Conservation (phyloP, 2,113 vertebrate genomes). For the Chrysemys picta region DNA sequence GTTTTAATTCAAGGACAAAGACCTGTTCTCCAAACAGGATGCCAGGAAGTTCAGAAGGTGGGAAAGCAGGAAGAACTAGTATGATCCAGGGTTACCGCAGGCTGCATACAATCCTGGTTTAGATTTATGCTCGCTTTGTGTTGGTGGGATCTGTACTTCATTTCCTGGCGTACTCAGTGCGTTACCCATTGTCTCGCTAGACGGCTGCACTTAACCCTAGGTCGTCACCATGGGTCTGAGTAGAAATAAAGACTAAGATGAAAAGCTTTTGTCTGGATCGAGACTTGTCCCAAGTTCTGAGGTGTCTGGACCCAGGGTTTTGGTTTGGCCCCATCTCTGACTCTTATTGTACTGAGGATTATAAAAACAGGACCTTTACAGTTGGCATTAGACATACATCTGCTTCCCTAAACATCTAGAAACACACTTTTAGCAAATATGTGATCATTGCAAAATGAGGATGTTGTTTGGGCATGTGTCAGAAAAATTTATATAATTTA, state of each 20-base stretch:
- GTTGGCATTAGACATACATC: rapidly evolving
- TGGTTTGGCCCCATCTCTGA: not conserved
- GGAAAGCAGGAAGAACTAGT: not conserved
- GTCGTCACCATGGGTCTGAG: not conserved
- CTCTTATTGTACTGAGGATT: not conserved
- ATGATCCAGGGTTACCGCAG: not conserved
- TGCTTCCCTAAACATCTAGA: conserved; percentile 1
- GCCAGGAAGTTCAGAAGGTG: conserved; percentile 32
- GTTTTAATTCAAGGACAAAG: not conserved
- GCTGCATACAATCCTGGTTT: not conserved
- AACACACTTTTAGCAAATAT: not conserved
- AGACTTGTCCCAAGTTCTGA: not conserved
- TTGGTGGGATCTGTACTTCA: not conserved
- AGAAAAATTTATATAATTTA: not conserved
- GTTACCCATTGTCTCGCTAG: not conserved
- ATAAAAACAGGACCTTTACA: not conserved
- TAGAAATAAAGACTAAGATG: not conserved
- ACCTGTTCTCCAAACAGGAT: not conserved
- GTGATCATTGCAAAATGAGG: not conserved
- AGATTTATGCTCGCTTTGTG: not conserved
- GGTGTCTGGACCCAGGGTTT: not conserved
- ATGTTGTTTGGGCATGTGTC: not conserved
- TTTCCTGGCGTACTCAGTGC: rapidly evolving
- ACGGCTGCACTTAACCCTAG: not conserved
- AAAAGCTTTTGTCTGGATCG: not conserved